A percentile compares a stretch with the other conserved stretches of the same genome.
Evolutionary conservation across 2,113 vertebrate genomes (phyloP).

Genomic region (Austrofundulus limnaeus): DNA sequence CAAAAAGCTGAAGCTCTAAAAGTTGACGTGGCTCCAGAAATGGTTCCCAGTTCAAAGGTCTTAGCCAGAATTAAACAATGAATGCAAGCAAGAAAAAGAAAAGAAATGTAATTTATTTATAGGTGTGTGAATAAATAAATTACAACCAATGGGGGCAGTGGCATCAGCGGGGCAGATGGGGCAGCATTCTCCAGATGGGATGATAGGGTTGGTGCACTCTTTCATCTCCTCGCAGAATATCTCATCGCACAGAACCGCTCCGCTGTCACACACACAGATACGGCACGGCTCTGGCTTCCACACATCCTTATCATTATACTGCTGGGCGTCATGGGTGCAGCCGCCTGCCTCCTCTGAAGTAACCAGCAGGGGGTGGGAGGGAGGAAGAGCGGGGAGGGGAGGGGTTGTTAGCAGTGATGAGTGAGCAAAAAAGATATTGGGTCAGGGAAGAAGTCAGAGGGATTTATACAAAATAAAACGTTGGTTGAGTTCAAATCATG

Average conservation of each 20-base stretch:
- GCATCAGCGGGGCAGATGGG: constrained; percentile 88
- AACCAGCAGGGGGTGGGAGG: constrained; percentile 62
- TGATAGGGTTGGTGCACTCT: constrained; percentile 89
- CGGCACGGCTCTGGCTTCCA: constrained; percentile 95
- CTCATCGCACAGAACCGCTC: constrained; percentile 91
- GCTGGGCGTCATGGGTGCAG: constrained; percentile 90
- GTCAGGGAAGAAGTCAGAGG: constrained; percentile 27
- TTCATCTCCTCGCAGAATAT: constrained; percentile 93
- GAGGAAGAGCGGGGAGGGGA: no score
- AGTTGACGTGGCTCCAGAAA: constrained; percentile 19
- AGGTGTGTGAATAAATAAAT: constrained; percentile 90
- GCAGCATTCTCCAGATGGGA: constrained; percentile 96
- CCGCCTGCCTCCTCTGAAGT: constrained; percentile 84
- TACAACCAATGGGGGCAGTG: constrained; percentile 85
- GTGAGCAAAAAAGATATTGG: constrained; percentile 7
- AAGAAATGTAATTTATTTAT: constrained; percentile 82
- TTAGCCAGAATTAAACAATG: constrained; percentile 38
- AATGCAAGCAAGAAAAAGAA: constrained; percentile 59
- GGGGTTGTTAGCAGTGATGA: constrained; percentile 19
- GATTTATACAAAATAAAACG: constrained; percentile 7
- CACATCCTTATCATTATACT: constrained; percentile 93
- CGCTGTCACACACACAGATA: constrained; percentile 96
- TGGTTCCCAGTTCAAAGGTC: constrained; percentile 57
- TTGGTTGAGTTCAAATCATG: constrained; percentile 9
- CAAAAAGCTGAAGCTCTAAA: no score